phyloP scores from a whole-genome alignment of 2,113 vertebrate species.

The Damaliscus lunatus region DNA sequence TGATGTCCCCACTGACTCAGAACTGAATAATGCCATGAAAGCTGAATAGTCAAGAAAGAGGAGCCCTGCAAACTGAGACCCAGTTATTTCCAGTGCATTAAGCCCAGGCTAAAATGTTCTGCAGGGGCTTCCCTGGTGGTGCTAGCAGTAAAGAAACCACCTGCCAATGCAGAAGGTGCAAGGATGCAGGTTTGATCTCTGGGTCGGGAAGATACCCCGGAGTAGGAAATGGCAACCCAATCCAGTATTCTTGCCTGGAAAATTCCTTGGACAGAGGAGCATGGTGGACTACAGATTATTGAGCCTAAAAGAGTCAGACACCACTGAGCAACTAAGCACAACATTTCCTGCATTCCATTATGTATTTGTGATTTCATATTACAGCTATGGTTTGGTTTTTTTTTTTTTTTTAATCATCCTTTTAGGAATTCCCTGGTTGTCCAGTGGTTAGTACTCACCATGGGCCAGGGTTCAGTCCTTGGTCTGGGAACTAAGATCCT shows the following conservation, averaged over 20 bases:
- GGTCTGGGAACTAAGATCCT: background rate
- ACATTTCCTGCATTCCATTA: background rate
- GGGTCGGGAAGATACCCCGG: rapidly evolving
- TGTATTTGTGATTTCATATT: background rate
- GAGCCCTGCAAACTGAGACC: background rate
- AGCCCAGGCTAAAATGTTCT: background rate
- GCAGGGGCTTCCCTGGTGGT: background rate
- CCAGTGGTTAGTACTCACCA: background rate
- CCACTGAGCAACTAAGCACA: background rate
- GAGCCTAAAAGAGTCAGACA: background rate
- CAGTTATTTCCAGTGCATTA: background rate
- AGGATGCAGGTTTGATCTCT: background rate
- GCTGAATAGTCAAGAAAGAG: background rate
- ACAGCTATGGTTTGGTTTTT: background rate
- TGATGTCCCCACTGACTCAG: conserved; percentile 7
- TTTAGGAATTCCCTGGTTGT: background rate
- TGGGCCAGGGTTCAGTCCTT: background rate
- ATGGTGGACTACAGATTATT: background rate
- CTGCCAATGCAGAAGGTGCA: background rate
- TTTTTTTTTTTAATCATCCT: background rate
- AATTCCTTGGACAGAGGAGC: background rate
- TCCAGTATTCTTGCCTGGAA: background rate
- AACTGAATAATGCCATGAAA: background rate
- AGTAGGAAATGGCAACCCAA: background rate
- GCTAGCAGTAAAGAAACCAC: background rate